A percentile compares a stretch with the other conserved stretches of the same genome.
Evolutionary conservation across 2,888 invertebrate species (phyloP).

Genomic region (Diarsia rubi): DNA sequence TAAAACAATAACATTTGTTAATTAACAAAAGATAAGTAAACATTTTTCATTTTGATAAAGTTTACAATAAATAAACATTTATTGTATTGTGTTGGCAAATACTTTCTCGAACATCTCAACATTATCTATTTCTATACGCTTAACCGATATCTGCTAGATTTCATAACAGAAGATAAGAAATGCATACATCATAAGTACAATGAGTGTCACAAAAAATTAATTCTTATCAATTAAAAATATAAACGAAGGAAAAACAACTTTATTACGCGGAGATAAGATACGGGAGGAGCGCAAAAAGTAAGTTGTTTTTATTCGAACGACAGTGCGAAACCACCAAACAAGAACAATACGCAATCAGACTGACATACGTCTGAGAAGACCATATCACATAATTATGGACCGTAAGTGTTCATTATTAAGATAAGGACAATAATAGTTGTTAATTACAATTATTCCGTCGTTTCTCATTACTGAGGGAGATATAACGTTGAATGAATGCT

Average conservation of each 20-base stretch:
- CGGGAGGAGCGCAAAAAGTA: slow-evolving; percentile 40
- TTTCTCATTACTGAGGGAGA: slow-evolving; percentile 3
- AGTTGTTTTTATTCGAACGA: slow-evolving; percentile 53
- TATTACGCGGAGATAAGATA: slow-evolving; percentile 61
- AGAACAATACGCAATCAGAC: slow-evolving; percentile 17
- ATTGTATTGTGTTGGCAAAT: slow-evolving; percentile 2
- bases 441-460: slow-evolving; percentile 15
- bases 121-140: slow-evolving; percentile 7
- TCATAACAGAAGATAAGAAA: slow-evolving; percentile 50
- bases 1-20: background rate
- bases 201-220: slow-evolving; percentile 44
- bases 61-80: background rate
- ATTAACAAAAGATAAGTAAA: background rate
- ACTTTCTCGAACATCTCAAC: slow-evolving; percentile 8
- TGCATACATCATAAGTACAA: slow-evolving; percentile 46
- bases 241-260: slow-evolving; percentile 58
- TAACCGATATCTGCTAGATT: slow-evolving; percentile 40
- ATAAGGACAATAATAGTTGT: slow-evolving; percentile 24
- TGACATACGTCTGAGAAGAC: slow-evolving; percentile 12
- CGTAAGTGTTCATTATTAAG: slow-evolving; percentile 21
- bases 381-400: slow-evolving; percentile 20
- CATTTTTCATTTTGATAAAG: slow-evolving; percentile 3
- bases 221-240: slow-evolving; percentile 39
- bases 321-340: background rate
- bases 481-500: background rate